Base-by-base conservation (phyloP, 2,113 vertebrate genomes). In the Psammodynastes pulverulentus region DNA sequence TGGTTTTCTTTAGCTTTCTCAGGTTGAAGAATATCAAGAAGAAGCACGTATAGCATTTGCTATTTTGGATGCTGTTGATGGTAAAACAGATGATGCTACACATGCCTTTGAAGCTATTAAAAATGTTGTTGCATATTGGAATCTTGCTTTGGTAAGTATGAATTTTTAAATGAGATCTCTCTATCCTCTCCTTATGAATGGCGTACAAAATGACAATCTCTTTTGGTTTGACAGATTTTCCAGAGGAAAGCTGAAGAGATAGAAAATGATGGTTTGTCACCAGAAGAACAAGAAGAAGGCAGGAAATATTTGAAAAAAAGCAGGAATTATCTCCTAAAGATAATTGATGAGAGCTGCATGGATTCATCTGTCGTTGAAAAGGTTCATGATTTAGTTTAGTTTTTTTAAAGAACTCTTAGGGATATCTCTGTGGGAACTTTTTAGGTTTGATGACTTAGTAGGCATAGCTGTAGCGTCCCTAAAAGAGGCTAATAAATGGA, bases 161-260 rank as follows among this genome's bases (percentile, higher is more conserved):
- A 67, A 53, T 88, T 89, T 67, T 51, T 62, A 29, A n/a, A 34
- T 15, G 9, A 5, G n/a, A 24, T 21, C 3, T 56, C 19, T 56
- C 39, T 54, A 21, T 1, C 87, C 26, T 56, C 13, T 58, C 21
- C 62, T 39, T 23, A 46, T 45, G 62, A 89, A 34, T 29, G 45
- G 26, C 7, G 26, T 89, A n/a, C 48, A n/a, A 17, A 7, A 9
- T 0, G 88, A 92, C 58, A n/a, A 87, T 13, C 0, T n/a, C 86
- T 92, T 52, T 88, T 9, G 92, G 26, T 94, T 89, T 4, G 93
- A 6, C 88, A 99, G 99, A 99, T 99, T 95, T 99, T 98, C 95
- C 98, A 98, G 92, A 98, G 98, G 87, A 98, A 99, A 93, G 98
- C 98, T 89, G 99, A 99, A 94, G 99, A 99, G 90, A 97, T 98